phyloP scores from a whole-genome alignment of 1,140 invertebrate genomes.

The Drosophila athabasca region DNA sequence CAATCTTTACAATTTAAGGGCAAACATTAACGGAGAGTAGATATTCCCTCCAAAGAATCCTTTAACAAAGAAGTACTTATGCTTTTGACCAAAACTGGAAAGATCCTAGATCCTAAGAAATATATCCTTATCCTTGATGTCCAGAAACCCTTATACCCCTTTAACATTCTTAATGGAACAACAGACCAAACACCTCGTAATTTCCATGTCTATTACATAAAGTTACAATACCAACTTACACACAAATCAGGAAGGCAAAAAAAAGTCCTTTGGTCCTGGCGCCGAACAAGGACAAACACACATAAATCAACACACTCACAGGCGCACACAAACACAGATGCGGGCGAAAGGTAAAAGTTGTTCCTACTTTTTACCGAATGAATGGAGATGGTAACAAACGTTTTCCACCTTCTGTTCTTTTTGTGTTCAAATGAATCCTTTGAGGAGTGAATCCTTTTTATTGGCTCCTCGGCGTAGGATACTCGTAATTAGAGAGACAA shows the following conservation, averaged over 20 bases:
- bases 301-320: conserved; percentile 58
- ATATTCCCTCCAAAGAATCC: too few relatives aligned
- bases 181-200: conserved; percentile 11
- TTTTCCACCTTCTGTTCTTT: conserved; percentile 39
- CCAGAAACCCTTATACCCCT: too few relatives aligned
- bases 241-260: conserved; percentile 39
- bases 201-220: conserved; percentile 49
- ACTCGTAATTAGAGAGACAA: conserved; percentile 51
- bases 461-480: conserved; percentile 40
- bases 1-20: too few relatives aligned
- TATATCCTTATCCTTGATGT: too few relatives aligned
- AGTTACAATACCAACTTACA: conserved; percentile 47
- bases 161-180: too few relatives aligned
- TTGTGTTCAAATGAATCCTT: conserved; percentile 38
- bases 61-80: too few relatives aligned
- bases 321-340: conserved; percentile 8
- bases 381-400: conserved; percentile 32
- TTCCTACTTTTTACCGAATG: conserved; percentile 37
- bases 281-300: conserved; percentile 49
- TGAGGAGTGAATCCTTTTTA: conserved; percentile 48
- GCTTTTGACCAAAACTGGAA: too few relatives aligned
- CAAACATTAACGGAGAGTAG: too few relatives aligned
- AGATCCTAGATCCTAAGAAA: not conserved
- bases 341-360: conserved; percentile 40
- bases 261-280: conserved; percentile 45